Evolutionary conservation across 2,888 invertebrate genomes (phyloP).

Genomic region (Drosophila testacea): DNA sequence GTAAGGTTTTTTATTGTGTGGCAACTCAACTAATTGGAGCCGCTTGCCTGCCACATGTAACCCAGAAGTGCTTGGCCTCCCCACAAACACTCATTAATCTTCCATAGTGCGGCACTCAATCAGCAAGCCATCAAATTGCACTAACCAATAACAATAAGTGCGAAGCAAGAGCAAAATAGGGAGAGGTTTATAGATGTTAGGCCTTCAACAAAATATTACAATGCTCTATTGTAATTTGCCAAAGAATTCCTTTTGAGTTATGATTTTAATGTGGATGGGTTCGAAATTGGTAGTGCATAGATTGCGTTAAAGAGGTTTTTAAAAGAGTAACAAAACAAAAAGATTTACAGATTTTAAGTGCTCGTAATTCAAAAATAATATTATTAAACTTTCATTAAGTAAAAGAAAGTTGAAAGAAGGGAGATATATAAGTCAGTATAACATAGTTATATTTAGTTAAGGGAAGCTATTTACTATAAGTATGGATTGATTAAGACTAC

Average conservation of each 20-base stretch:
- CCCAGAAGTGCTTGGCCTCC: slow-evolving; percentile 25
- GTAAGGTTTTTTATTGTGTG: slow-evolving; percentile 45
- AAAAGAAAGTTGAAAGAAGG: too few species aligned
- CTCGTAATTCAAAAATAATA: too few species aligned
- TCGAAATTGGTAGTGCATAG: too few species aligned
- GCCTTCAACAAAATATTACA: neutral
- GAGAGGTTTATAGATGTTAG: neutral
- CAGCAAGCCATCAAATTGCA: slow-evolving; percentile 42
- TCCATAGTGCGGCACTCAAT: slow-evolving; percentile 46
- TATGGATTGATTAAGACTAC: too few species aligned
- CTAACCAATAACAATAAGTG: slow-evolving; percentile 24
- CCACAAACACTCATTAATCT: slow-evolving; percentile 55
- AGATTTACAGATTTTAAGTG: too few species aligned
- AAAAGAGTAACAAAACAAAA: too few species aligned
- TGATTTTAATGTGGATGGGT: too few species aligned
- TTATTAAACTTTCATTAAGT: too few species aligned
- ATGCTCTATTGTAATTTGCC: neutral
- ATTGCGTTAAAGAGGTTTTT: too few species aligned
- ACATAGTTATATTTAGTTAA: too few species aligned
- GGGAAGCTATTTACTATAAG: too few species aligned
- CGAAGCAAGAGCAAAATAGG: neutral
- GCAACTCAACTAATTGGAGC: slow-evolving; percentile 54
- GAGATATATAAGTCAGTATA: too few species aligned
- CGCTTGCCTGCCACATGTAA: slow-evolving; percentile 37
- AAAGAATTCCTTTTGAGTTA: neutral